Evolutionary conservation across 2,113 vertebrate genomes (phyloP).

Genomic region (Marcusenius ussheri): DNA sequence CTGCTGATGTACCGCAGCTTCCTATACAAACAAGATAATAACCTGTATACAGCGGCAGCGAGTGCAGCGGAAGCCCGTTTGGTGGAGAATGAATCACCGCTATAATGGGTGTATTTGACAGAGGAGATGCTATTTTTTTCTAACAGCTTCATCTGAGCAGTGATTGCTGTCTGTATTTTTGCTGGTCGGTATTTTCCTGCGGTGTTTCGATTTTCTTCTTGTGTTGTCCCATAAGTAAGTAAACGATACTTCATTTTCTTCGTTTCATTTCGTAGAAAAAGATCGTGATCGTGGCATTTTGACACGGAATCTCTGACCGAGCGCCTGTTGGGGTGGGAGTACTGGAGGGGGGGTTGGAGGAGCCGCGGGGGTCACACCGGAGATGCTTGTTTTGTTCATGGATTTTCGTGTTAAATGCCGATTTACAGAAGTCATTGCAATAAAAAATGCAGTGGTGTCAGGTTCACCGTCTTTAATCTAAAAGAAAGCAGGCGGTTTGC

Average conservation of each 20-base stretch:
- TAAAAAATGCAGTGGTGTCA: neutral
- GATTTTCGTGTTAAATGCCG: neutral
- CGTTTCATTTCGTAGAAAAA: neutral
- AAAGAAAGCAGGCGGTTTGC: neutral
- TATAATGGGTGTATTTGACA: constrained; percentile 58
- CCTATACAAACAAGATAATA: constrained; percentile 31
- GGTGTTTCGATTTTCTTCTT: constrained; percentile 31
- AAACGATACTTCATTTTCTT: neutral
- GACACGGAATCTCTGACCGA: neutral
- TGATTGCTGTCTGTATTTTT: constrained; percentile 36
- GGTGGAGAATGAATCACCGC: constrained; percentile 41
- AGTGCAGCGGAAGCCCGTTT: constrained; percentile 23
- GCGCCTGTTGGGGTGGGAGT: neutral
- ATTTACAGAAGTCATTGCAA: neutral
- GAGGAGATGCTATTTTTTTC: constrained; percentile 43
- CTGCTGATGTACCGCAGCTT: constrained; percentile 38
- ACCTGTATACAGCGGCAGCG: constrained; percentile 11
- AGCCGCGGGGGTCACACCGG: neutral
- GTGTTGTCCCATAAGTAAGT: constrained; percentile 54
- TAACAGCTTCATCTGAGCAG: constrained; percentile 49
- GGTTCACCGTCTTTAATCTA: neutral
- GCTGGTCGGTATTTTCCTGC: constrained; percentile 40
- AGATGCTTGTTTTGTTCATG: constrained; percentile 7
- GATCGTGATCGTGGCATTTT: neutral
- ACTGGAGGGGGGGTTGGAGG: neutral